Evolutionary conservation across 2,888 invertebrate genomes (phyloP).

Genomic region (Drosophila kanekoi): DNA sequence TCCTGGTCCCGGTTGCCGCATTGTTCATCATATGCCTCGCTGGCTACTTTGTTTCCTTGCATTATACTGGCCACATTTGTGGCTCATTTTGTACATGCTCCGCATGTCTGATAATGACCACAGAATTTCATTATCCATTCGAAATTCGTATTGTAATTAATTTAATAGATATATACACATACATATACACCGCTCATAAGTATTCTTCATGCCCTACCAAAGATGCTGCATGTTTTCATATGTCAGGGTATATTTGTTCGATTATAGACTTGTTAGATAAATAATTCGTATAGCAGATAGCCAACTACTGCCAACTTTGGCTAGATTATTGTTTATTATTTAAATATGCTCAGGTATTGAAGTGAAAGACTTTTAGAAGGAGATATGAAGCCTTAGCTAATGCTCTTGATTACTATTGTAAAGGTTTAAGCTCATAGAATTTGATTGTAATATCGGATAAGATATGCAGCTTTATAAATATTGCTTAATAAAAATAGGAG

Average conservation of each 20-base stretch:
- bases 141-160: conserved; percentile 77
- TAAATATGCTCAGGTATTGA: too few relatives aligned
- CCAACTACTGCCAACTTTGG: too few relatives aligned
- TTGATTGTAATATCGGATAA: too few relatives aligned
- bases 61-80: conserved; percentile 76
- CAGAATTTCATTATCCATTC: conserved; percentile 78
- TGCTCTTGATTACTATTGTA: too few relatives aligned
- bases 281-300: neutral
- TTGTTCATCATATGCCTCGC: conserved; percentile 67
- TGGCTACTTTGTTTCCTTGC: conserved; percentile 71
- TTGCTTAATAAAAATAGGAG: too few relatives aligned
- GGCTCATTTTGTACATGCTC: conserved; percentile 73
- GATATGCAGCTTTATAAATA: too few relatives aligned
- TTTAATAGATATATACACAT: conserved; percentile 62
- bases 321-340: too few relatives aligned
- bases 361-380: too few relatives aligned
- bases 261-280: neutral
- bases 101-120: conserved; percentile 78
- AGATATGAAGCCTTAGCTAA: too few relatives aligned
- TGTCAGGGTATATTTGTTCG: conserved; percentile 3
- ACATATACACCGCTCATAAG: conserved; percentile 24
- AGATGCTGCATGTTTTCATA: neutral
- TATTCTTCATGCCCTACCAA: conserved; percentile 3
- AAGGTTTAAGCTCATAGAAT: too few relatives aligned
- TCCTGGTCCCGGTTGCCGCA: conserved; percentile 41